Evolutionary conservation across 2,113 vertebrate genomes (phyloP).

Genomic region (Chloropsis hardwickii): DNA sequence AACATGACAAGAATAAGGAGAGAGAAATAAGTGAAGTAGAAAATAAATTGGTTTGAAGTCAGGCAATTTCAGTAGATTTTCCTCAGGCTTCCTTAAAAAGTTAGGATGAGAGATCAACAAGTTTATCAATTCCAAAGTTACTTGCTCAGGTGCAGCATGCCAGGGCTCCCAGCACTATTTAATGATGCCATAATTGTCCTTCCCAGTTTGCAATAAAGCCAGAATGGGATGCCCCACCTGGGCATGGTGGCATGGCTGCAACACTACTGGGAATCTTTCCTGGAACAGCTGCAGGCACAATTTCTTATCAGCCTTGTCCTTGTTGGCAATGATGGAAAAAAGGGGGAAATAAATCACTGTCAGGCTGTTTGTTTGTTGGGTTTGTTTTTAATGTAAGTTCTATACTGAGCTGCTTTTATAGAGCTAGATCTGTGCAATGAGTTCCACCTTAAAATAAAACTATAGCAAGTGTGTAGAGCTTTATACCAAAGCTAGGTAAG

Average conservation of each 20-base stretch:
- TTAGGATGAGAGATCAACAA: background rate
- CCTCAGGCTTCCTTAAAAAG: background rate
- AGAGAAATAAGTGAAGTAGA: background rate
- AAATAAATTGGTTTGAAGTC: background rate
- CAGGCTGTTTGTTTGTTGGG: background rate
- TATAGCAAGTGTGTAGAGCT: background rate
- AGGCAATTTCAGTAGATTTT: background rate
- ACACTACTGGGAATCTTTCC: fast-evolving
- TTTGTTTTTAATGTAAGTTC: background rate
- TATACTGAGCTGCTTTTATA: background rate
- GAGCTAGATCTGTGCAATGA: background rate
- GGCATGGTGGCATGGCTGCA: fast-evolving
- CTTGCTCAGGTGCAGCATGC: background rate
- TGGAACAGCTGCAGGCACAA: background rate
- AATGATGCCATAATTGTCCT: background rate
- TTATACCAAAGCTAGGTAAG: background rate
- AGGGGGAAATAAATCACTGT: fast-evolving
- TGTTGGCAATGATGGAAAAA: background rate
- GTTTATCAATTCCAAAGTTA: background rate
- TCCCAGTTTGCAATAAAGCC: background rate
- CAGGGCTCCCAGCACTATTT: background rate
- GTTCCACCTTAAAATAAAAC: fast-evolving
- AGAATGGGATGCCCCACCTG: background rate
- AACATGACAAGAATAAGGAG: background rate
- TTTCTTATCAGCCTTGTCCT: fast-evolving